Percentiles rank a stretch among this genome's conserved stretches.
phyloP scores from a whole-genome alignment of 1,140 invertebrate species.

The Steinernema khuongi region DNA sequence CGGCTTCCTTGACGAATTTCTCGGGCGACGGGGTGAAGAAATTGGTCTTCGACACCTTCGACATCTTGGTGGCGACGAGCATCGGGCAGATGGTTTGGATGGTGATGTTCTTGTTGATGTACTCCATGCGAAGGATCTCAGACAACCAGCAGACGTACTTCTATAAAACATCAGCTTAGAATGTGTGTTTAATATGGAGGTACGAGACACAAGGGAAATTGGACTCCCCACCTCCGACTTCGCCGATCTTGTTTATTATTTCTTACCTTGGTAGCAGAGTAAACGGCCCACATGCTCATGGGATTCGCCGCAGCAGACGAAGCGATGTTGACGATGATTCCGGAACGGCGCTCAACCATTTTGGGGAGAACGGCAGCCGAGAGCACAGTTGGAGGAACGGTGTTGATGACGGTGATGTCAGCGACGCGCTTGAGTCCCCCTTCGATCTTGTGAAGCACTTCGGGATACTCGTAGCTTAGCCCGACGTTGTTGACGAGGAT shows the following conservation, averaged over 20 bases:
- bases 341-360: conserved; percentile 35
- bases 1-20: conserved; percentile 38
- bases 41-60: conserved; percentile 45
- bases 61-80: conserved; percentile 57
- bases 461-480: conserved; percentile 54
- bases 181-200: conserved; percentile 27
- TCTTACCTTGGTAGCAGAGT: conserved; percentile 50
- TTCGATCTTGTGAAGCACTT: conserved; percentile 47
- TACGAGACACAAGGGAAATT: conserved; percentile 28
- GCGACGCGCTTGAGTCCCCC: conserved; percentile 48
- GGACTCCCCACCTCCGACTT: background rate
- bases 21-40: conserved; percentile 47
- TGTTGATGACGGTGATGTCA: conserved; percentile 45
- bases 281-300: conserved; percentile 47
- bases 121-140: conserved; percentile 46
- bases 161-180: conserved; percentile 30
- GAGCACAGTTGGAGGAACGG: conserved; percentile 33
- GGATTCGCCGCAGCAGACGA: conserved; percentile 29
- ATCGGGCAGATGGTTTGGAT: conserved; percentile 52
- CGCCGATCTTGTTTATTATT: too few species aligned
- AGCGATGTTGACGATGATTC: conserved; percentile 44
- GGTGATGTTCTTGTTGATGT: conserved; percentile 41
- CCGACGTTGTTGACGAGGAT: conserved; percentile 56
- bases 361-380: conserved; percentile 35
- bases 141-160: conserved; percentile 44